Evolutionary conservation across 2,113 vertebrate genomes (phyloP), one percentile per base, ranked within the genome.

Genomic region (Protobothrops flavoviridis): DNA sequence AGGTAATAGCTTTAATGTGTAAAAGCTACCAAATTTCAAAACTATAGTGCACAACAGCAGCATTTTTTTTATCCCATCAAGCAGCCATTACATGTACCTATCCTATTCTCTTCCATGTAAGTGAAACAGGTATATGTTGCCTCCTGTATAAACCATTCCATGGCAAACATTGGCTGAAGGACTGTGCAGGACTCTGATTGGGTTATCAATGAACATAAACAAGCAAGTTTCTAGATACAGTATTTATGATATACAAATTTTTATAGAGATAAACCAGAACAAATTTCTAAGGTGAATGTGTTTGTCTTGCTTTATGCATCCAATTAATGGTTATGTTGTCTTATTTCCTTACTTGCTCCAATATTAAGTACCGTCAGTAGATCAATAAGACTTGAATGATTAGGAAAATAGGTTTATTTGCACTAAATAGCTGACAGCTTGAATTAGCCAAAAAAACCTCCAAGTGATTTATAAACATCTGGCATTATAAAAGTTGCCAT

Each of bases 151-250:
- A 6, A 6, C 17, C 59, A 53, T 89, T 69, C 61, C 20, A 50
- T 93, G 17, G 91, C 52, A 95, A 10, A 45, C 3, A 21, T 4
- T 90, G 85, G 94, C 94, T 48, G 74, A 43, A 81, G 3, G 33
- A 81, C 74, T 81, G 74, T 81, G 74, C 3, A 93, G 91, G 85
- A 74, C 24, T 74, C 10, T 89, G 87, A 92, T 92, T 92, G 92
- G 87, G 52, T 52, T 94, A 39, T 20, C 0, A 0, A 88, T 23
- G 43, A 56, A 13, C 93, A 64, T 85, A 93, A 90, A 94, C 89
- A 95, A 97, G 94, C 61, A 89, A 94, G 94, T 96, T 96, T 95
- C 97, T 92, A 93, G 95, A 85, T 29, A 81, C 33, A 39, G 74
- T 81, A 85, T 95, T 95, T 93, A 95, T 88, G 91, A 91, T 64